phyloP scores from a whole-genome alignment of 30 jellyfish, hydroid and myxozoan species.

The Sanderia malayensis region DNA sequence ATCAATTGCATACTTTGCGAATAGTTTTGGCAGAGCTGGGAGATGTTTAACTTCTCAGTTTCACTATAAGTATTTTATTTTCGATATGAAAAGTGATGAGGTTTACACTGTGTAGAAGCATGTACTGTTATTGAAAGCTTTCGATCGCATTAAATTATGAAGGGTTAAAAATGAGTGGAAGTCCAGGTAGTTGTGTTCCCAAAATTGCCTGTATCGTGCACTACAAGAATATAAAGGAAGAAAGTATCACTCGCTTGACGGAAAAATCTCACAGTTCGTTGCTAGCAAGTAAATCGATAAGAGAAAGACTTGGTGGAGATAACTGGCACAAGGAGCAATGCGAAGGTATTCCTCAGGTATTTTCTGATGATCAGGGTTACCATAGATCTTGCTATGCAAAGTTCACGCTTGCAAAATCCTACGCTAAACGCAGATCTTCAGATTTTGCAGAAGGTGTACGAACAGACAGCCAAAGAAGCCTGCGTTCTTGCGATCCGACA shows the following conservation, averaged over 20 bases:
- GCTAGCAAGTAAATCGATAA: conserved; percentile 19
- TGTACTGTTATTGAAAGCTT: too few relatives aligned
- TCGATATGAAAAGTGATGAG: too few relatives aligned
- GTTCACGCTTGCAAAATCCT: conserved; percentile 16
- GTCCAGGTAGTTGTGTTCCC: too few relatives aligned
- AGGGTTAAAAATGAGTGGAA: too few relatives aligned
- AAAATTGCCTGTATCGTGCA: conserved; percentile 10
- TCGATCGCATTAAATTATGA: too few relatives aligned
- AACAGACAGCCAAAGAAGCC: not conserved
- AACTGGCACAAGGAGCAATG: conserved; percentile 22
- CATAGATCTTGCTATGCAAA: conserved; percentile 27
- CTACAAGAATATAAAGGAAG: not conserved
- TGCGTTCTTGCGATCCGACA: not conserved
- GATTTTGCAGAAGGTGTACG: not conserved
- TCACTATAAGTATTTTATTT: too few relatives aligned
- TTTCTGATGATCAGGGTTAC: not conserved
- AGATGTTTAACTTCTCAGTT: too few relatives aligned
- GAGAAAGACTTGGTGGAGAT: conserved; percentile 25
- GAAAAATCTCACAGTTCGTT: not conserved
- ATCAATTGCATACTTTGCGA: too few relatives aligned
- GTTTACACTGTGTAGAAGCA: too few relatives aligned
- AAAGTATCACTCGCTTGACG: not conserved
- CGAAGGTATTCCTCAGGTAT: not conserved
- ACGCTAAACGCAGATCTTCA: conserved; percentile 4
- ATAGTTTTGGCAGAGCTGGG: too few relatives aligned